Conservation (phyloP, 2,797 vertebrate genomes). For the Pelochelys cantorii region DNA sequence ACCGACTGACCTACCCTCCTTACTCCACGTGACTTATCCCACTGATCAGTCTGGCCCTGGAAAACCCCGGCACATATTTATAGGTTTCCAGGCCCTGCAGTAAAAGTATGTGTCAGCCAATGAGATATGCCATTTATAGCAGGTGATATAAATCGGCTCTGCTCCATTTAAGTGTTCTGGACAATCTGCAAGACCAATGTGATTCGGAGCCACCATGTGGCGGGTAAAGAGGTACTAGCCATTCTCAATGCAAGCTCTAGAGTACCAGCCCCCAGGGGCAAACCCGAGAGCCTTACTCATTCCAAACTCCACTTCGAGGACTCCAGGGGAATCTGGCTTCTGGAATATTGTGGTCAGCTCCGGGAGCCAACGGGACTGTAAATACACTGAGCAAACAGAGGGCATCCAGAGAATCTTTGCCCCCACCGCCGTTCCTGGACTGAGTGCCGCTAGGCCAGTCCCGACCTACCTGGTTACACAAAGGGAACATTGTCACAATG, state of each 20-base stretch:
- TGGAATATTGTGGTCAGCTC: no score
- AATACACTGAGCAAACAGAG: not conserved
- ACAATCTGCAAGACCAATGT: not conserved
- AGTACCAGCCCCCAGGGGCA: not conserved
- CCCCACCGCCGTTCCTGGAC: rapidly evolving
- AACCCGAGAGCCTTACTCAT: not conserved
- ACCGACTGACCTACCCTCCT: not conserved
- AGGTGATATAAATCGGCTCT: not conserved
- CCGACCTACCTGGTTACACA: not conserved
- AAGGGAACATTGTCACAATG: not conserved
- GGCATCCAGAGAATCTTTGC: not conserved
- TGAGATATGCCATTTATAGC: not conserved
- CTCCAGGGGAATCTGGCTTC: no score
- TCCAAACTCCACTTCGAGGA: not conserved
- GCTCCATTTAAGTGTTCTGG: not conserved
- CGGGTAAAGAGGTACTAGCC: not conserved
- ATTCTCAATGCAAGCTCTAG: not conserved
- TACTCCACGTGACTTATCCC: not conserved
- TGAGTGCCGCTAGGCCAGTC: not conserved
- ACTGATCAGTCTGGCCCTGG: rapidly evolving
- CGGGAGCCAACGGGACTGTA: no score
- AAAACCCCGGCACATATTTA: not conserved
- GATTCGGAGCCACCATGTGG: not conserved
- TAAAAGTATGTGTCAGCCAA: not conserved
- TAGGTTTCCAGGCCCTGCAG: not conserved